These are phyloP conservation scores for Plagiodera versicolora DNA, from an alignment of 2,888 invertebrate species.

Conservation along the genomic window DNA sequence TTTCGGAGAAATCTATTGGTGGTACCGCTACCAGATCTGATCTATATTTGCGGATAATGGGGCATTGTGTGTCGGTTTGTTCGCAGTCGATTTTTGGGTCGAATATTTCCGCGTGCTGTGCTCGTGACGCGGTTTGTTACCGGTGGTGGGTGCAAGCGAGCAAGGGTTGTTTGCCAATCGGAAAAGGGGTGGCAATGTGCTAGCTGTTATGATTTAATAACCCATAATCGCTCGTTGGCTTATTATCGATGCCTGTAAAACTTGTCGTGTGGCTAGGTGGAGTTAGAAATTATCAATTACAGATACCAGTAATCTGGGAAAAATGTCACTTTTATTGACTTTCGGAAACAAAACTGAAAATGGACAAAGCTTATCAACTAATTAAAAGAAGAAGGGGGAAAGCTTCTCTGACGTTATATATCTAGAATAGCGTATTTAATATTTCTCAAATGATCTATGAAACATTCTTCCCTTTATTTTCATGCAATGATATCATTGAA, in stretches of 20 bases:
- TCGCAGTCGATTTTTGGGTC: slow-evolving; percentile 41
- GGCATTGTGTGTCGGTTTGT: slow-evolving; percentile 43
- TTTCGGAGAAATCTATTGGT: slow-evolving; percentile 17
- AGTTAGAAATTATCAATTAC: no score
- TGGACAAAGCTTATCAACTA: no score
- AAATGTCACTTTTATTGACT: no score
- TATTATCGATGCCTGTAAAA: background rate
- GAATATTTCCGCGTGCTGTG: slow-evolving; percentile 46
- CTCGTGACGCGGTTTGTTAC: slow-evolving; percentile 35
- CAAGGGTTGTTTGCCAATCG: background rate
- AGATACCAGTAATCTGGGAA: no score
- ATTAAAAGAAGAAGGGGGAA: no score
- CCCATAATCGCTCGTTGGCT: background rate
- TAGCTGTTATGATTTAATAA: slow-evolving; percentile 9
- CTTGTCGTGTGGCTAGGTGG: background rate
- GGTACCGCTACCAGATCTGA: slow-evolving; percentile 29
- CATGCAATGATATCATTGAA: no score
- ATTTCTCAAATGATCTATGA: no score
- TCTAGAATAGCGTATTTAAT: no score
- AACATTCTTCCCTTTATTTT: no score
- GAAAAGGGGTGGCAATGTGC: slow-evolving; percentile 10
- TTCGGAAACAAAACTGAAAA: no score
- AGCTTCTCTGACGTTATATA: no score
- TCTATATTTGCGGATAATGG: slow-evolving; percentile 44
- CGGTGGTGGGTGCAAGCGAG: slow-evolving; percentile 28